Evolutionary conservation across 2,797 vertebrate species (phyloP), one percentile per base, ranked within the genome.

Genomic region (Anguilla megastoma): DNA sequence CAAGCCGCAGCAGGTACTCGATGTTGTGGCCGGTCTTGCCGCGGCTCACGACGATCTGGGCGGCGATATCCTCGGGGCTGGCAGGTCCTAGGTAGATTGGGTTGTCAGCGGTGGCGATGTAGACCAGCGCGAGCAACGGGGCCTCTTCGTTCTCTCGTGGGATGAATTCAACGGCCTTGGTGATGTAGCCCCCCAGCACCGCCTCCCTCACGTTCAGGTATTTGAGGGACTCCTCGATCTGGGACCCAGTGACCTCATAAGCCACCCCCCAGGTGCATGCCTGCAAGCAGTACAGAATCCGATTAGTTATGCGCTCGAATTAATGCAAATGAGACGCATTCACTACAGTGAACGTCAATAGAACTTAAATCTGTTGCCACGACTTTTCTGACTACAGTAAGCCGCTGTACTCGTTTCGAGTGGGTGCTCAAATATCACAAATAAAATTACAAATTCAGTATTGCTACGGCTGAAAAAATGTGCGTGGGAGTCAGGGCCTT

Each of bases 11-110:
- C 90, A 99, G 95, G 89, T 99, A 99, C 94, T 99, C 98, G 0
- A 99, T 96, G 94, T 99, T 99, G 93, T 97, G 97, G 69, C 99
- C 98, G 0, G 97, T 95, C 91, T 96, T 97, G 56, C 99, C 99
- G 0, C 94, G 95, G 90, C 96, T 97, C 89, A 96, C 90, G 0
- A 96, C 95, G 21, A 99, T 99, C 95, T 98, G 98, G n/a, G 95
- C 92, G 0, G 97, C 98, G 0, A 99, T 99, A 89, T 95, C 95
- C 88, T 98, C 96, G 0, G 97, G 93, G 0, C 96, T 96, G 1
- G 98, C 99, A 0, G 97, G 97, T 82, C 98, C 99, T 27, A 99
- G 95, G 93, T 97, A 99, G 36, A 97, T 95, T 8, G 98, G 96
- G 93, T 99, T 99, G 93, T 98, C 97, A 0, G 97, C 84, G 0